phyloP scores from a whole-genome alignment of 2,888 invertebrate species.

The Rhagonycha fulva region DNA sequence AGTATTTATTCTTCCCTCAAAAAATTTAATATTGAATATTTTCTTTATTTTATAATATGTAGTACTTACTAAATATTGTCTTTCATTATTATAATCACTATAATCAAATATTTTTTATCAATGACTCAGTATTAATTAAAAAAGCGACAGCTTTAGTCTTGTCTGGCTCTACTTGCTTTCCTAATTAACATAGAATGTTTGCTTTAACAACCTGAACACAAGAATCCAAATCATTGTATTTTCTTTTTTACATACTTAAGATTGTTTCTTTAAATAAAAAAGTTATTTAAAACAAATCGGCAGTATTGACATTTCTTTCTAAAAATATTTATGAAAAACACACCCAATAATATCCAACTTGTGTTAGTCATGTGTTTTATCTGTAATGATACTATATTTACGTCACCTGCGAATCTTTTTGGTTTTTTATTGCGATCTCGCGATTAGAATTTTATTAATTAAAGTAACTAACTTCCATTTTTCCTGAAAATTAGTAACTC shows the following conservation, averaged over 20 bases:
- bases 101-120: not conserved
- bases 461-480: not conserved
- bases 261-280: not conserved
- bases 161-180: not conserved
- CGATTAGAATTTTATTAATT: not conserved
- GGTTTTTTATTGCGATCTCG: not conserved
- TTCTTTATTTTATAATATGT: too few relatives aligned
- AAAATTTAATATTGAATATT: not conserved
- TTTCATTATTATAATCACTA: not conserved
- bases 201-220: not conserved
- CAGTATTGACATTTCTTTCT: not conserved
- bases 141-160: not conserved
- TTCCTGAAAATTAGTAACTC: not conserved
- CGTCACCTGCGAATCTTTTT: not conserved
- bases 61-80: not conserved
- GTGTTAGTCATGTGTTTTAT: not conserved
- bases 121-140: not conserved
- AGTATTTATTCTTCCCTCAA: not conserved
- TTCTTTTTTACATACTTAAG: not conserved
- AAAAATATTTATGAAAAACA: not conserved
- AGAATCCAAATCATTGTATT: not conserved
- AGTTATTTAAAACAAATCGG: not conserved
- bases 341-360: not conserved
- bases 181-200: not conserved
- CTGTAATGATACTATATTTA: not conserved